These are phyloP conservation scores for Dermolepida albohirtum DNA, from an alignment of 2,888 invertebrate genomes.

Conservation along the genomic window DNA sequence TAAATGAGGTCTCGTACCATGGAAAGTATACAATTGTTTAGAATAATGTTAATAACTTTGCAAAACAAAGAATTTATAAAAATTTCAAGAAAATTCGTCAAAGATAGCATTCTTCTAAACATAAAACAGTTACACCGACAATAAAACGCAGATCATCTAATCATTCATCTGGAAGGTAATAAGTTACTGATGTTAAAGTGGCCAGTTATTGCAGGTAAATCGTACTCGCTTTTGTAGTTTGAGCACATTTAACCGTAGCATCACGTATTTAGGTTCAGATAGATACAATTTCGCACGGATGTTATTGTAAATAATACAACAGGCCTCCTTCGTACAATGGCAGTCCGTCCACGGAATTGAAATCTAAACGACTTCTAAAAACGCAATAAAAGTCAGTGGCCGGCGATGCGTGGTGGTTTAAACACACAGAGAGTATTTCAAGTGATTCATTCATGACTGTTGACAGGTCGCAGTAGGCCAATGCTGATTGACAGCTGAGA, in stretches of 20 bases:
- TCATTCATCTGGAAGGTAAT: conserved; percentile 16
- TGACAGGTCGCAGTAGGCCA: conserved; percentile 51
- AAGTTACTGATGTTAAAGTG: conserved; percentile 5
- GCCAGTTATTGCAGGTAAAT: conserved; percentile 30
- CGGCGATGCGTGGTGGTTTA: conserved; percentile 37
- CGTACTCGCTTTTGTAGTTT: conserved; percentile 19
- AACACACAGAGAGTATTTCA: conserved; percentile 39
- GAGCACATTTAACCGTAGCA: conserved; percentile 23
- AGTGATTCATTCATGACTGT: conserved; percentile 45
- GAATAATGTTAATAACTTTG: no score
- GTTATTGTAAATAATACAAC: conserved; percentile 19
- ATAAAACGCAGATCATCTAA: conserved; percentile 26
- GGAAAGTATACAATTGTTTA: no score
- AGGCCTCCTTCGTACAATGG: conserved; percentile 12
- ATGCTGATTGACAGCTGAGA: conserved; percentile 52
- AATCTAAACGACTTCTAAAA: conserved; percentile 41
- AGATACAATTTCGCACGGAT: conserved; percentile 24
- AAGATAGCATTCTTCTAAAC: conserved; percentile 1
- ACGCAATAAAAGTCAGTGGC: conserved; percentile 41
- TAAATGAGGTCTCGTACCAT: no score
- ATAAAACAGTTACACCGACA: conserved; percentile 12
- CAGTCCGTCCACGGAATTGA: conserved; percentile 20
- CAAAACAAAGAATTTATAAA: no score
- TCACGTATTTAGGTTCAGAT: conserved; percentile 26
- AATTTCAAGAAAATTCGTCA: no score